Percentiles rank a stretch among this genome's conserved stretches.
These are phyloP conservation scores for Mizuhopecten yessoensis DNA, from an alignment of 1,140 invertebrate genomes.

Conservation along the genomic window DNA sequence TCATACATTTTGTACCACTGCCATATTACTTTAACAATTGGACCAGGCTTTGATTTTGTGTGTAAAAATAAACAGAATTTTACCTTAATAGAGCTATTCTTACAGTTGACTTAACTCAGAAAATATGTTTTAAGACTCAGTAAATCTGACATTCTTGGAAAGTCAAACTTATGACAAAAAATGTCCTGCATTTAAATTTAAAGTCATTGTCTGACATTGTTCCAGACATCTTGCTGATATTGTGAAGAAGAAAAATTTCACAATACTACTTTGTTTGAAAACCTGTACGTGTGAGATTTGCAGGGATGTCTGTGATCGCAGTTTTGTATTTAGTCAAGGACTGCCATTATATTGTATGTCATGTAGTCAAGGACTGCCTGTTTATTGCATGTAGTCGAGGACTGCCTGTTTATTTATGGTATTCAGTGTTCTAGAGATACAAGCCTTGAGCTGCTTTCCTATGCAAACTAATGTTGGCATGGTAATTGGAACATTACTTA, in stretches of 20 bases:
- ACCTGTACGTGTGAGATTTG: slow-evolving; percentile 14
- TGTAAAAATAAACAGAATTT: too few relatives aligned
- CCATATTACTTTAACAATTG: not conserved
- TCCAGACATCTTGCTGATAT: too few relatives aligned
- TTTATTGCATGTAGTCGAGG: not conserved
- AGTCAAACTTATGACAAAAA: too few relatives aligned
- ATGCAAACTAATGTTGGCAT: slow-evolving; percentile 27
- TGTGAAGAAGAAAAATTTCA: not conserved
- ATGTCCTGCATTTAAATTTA: too few relatives aligned
- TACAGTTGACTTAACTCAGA: too few relatives aligned
- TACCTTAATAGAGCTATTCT: too few relatives aligned
- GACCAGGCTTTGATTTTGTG: too few relatives aligned
- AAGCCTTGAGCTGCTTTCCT: not conserved
- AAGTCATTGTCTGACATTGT: too few relatives aligned
- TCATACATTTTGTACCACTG: not conserved
- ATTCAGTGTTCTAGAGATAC: not conserved
- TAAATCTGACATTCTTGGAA: too few relatives aligned
- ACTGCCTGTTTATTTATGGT: not conserved
- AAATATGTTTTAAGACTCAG: too few relatives aligned
- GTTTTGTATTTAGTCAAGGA: not conserved
- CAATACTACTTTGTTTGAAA: not conserved
- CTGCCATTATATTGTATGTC: not conserved
- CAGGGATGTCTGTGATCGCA: not conserved
- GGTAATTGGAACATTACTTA: not conserved
- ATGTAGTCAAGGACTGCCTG: not conserved